phyloP scores from a whole-genome alignment of 64 coral and sea anemone species.

The Stichodactyla mertensii region DNA sequence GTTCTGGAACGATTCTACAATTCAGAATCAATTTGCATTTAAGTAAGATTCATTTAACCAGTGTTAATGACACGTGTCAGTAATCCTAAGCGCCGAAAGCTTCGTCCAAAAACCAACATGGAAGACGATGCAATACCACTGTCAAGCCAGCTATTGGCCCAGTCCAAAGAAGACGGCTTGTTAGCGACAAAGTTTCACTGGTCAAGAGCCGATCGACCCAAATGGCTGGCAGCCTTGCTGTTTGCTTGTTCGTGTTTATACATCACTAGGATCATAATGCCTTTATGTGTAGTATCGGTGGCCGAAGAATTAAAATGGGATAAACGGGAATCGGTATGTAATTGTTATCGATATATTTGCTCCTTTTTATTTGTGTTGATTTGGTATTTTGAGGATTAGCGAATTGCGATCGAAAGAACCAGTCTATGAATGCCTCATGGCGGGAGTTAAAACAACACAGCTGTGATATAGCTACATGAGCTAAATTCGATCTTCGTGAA shows the following conservation, averaged over 20 bases:
- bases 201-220: constrained; percentile 44
- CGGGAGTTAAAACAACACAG: too few species aligned
- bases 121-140: background rate
- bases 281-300: constrained; percentile 31
- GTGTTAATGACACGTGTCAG: constrained; percentile 6
- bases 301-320: constrained; percentile 46
- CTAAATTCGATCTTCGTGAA: too few species aligned
- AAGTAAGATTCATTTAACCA: background rate
- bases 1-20: background rate
- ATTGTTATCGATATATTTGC: background rate
- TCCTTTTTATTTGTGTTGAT: background rate
- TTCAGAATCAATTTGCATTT: background rate
- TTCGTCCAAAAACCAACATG: background rate
- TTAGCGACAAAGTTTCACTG: constrained; percentile 26
- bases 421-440: too few species aligned
- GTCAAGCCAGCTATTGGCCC: background rate
- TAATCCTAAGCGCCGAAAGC: background rate
- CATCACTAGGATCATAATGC: constrained; percentile 47
- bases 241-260: constrained; percentile 21
- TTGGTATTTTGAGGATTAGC: background rate
- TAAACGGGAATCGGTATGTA: constrained; percentile 41
- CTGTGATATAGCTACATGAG: too few species aligned
- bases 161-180: background rate
- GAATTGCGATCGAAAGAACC: too few species aligned
- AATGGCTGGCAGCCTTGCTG: constrained; percentile 41